Percentiles rank a stretch among this genome's conserved stretches.
phyloP scores from a whole-genome alignment of 2,888 invertebrate genomes.

The Polydrusus tereticollis region DNA sequence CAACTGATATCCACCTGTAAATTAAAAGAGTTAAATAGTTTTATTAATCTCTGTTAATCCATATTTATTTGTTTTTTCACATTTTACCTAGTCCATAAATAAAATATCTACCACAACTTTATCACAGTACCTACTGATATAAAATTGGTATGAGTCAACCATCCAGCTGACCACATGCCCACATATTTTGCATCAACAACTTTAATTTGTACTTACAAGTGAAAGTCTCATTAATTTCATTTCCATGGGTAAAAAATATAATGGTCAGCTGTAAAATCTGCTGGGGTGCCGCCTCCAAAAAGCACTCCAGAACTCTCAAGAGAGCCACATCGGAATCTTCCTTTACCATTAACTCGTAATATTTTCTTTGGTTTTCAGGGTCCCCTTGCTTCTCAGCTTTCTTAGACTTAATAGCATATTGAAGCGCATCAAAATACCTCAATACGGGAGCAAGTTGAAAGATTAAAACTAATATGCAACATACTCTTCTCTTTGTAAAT shows the following conservation, averaged over 20 bases:
- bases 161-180: not conserved
- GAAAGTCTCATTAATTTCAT: slow-evolving; percentile 64
- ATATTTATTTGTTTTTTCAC: too few relatives aligned
- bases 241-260: slow-evolving; percentile 71
- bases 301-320: slow-evolving; percentile 83
- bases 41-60: too few relatives aligned
- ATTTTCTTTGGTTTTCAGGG: slow-evolving; percentile 72
- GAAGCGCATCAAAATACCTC: slow-evolving; percentile 74
- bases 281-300: slow-evolving; percentile 85
- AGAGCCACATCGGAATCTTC: slow-evolving; percentile 86
- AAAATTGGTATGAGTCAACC: not conserved
- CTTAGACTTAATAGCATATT: slow-evolving; percentile 77
- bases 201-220: slow-evolving; percentile 60
- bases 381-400: slow-evolving; percentile 73
- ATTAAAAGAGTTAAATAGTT: too few relatives aligned
- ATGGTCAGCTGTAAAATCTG: slow-evolving; percentile 82
- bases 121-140: not conserved
- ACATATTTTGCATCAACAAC: not conserved
- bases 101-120: too few relatives aligned
- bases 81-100: too few relatives aligned
- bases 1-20: too few relatives aligned
- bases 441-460: slow-evolving; percentile 82
- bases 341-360: slow-evolving; percentile 81
- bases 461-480: slow-evolving; percentile 74
- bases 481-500: slow-evolving; percentile 71